Conservation (phyloP, 2,113 vertebrate species). For the Mesoclemmys tuberculata region DNA sequence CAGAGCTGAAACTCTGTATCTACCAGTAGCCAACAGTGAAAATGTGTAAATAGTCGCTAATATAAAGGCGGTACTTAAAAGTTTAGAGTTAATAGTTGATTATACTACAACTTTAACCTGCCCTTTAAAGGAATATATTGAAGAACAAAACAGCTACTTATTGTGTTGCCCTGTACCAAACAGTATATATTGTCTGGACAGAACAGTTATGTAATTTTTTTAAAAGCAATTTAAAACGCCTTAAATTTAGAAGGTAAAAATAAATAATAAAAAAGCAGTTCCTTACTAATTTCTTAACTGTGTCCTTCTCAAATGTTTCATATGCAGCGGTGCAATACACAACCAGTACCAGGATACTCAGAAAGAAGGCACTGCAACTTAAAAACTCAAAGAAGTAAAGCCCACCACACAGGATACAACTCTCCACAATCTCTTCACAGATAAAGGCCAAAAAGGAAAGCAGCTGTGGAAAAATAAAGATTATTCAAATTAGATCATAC, state of each 20-base stretch:
- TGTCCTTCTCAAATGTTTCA: constrained; percentile 65
- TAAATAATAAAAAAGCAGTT: background rate
- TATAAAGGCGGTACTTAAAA: background rate
- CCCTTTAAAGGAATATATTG: background rate
- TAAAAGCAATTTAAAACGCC: background rate
- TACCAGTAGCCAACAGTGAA: background rate
- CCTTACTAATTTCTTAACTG: constrained; percentile 81
- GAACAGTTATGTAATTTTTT: background rate
- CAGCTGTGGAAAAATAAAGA: constrained; percentile 75
- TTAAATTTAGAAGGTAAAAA: background rate
- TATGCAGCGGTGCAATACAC: constrained; percentile 80
- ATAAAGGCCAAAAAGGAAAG: constrained; percentile 89
- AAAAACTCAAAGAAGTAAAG: constrained; percentile 94
- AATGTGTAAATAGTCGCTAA: background rate
- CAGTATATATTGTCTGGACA: background rate
- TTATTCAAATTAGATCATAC: background rate
- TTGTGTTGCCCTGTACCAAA: background rate
- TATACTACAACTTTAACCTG: background rate
- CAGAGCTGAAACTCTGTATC: background rate
- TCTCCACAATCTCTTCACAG: constrained; percentile 86
- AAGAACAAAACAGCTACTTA: background rate
- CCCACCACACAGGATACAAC: constrained; percentile 76
- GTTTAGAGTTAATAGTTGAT: background rate
- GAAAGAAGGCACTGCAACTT: constrained; percentile 90
- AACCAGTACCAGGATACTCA: constrained; percentile 83